Evolutionary conservation across 2,888 invertebrate species (phyloP).

Genomic region (Salticus scenicus): DNA sequence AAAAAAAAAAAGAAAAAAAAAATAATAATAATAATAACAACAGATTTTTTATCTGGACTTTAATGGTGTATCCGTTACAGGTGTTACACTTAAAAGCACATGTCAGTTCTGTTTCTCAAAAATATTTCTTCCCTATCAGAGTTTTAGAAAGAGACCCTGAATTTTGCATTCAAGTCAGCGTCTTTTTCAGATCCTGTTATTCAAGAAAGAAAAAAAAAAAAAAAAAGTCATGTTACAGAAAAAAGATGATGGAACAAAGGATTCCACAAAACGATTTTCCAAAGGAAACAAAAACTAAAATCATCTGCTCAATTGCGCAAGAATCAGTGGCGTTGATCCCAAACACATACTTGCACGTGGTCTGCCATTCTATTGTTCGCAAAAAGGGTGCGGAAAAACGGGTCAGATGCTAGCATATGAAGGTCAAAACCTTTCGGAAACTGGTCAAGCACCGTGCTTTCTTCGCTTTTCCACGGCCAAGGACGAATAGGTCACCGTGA

Average conservation of each 20-base stretch:
- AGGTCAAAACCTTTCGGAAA: constrained; percentile 55
- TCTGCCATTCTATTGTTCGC: constrained; percentile 42
- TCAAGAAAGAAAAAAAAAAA: too few relatives aligned
- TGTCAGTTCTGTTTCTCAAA: too few relatives aligned
- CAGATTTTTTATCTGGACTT: too few relatives aligned
- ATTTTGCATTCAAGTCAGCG: not conserved
- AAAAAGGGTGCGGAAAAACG: constrained; percentile 56
- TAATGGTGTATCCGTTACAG: too few relatives aligned
- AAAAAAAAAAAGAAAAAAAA: too few relatives aligned
- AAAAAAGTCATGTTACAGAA: too few relatives aligned
- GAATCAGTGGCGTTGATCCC: constrained; percentile 29
- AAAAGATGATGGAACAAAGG: not conserved
- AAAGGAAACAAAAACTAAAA: constrained; percentile 20
- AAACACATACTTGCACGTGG: constrained; percentile 38
- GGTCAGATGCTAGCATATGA: constrained; percentile 53
- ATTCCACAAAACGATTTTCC: constrained; percentile 18
- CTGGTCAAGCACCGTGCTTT: constrained; percentile 59
- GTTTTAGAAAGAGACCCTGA: too few relatives aligned
- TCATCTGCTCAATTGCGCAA: constrained; percentile 26
- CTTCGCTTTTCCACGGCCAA: constrained; percentile 51
- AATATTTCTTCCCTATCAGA: too few relatives aligned
- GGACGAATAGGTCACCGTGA: constrained; percentile 67
- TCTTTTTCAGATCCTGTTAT: not conserved
- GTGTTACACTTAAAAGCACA: too few relatives aligned
- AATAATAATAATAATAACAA: too few relatives aligned